Conservation (phyloP, 2,888 invertebrate species). For the Thecocarcelia acutangulata region DNA sequence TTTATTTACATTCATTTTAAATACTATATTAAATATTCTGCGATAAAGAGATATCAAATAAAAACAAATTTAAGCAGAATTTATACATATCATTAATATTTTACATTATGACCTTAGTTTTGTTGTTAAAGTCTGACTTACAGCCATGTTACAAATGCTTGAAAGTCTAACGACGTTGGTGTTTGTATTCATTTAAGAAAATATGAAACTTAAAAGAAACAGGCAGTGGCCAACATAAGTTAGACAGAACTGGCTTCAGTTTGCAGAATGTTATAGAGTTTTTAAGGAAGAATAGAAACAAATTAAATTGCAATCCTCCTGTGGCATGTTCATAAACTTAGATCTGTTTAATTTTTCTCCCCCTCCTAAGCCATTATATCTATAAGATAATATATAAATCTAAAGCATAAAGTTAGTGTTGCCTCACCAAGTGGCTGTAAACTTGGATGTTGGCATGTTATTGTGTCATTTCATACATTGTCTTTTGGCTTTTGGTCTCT, state of each 20-base stretch:
- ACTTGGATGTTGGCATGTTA: constrained; percentile 37
- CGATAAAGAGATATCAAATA: constrained; percentile 18
- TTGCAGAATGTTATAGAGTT: too few species aligned
- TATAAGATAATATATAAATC: constrained; percentile 48
- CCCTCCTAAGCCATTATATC: constrained; percentile 35
- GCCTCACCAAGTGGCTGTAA: constrained; percentile 29
- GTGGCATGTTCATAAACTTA: constrained; percentile 38
- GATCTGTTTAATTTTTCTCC: constrained; percentile 17
- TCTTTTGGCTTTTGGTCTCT: constrained; percentile 44
- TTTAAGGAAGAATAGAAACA: neutral
- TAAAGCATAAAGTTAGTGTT: constrained; percentile 39
- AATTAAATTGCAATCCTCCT: constrained; percentile 3
- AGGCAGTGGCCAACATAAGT: constrained; percentile 10
- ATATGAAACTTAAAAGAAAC: constrained; percentile 12
- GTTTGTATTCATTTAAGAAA: constrained; percentile 23
- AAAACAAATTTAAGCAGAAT: constrained; percentile 33
- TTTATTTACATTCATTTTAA: constrained; percentile 42
- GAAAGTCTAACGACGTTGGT: constrained; percentile 22
- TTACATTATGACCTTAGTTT: constrained; percentile 64
- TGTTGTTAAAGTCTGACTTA: constrained; percentile 58
- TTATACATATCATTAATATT: constrained; percentile 63
- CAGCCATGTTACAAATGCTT: constrained; percentile 54
- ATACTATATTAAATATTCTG: constrained; percentile 40
- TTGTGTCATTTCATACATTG: constrained; percentile 53
- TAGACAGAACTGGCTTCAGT: neutral